Evolutionary conservation across 2,113 vertebrate species (phyloP).

Genomic region (Python bivittatus): DNA sequence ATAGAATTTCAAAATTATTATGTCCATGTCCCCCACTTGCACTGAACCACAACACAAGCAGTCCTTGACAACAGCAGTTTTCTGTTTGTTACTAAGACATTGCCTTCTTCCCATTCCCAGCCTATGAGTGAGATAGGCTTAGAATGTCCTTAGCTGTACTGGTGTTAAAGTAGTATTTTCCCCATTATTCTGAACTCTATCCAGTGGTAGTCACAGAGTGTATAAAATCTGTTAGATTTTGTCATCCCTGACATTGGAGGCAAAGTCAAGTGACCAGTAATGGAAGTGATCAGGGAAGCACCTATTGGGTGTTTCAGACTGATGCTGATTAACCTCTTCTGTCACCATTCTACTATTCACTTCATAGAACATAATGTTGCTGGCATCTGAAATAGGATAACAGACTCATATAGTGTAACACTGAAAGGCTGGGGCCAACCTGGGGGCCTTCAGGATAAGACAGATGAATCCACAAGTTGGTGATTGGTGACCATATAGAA

Average conservation of each 20-base stretch:
- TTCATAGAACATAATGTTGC: neutral
- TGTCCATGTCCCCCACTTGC: neutral
- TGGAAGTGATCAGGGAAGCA: neutral
- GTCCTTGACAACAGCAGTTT: neutral
- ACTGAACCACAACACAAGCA: neutral
- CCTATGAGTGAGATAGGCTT: neutral
- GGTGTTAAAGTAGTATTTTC: neutral
- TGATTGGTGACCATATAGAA: neutral
- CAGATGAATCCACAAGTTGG: neutral
- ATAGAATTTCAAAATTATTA: neutral
- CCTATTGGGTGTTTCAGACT: neutral
- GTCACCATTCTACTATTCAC: neutral
- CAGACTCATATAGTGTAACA: neutral
- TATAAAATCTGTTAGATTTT: neutral
- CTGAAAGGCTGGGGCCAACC: neutral
- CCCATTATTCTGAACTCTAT: neutral
- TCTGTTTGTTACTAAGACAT: neutral
- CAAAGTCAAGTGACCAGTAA: neutral
- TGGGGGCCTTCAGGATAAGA: neutral
- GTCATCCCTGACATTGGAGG: neutral
- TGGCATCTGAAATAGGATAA: neutral
- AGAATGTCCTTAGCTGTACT: neutral
- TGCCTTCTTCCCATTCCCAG: neutral
- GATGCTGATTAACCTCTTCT: neutral
- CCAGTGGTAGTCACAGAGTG: neutral